These are phyloP conservation scores for Irena cyanogastra DNA, from an alignment of 2,113 vertebrate genomes.

Conservation along the genomic window DNA sequence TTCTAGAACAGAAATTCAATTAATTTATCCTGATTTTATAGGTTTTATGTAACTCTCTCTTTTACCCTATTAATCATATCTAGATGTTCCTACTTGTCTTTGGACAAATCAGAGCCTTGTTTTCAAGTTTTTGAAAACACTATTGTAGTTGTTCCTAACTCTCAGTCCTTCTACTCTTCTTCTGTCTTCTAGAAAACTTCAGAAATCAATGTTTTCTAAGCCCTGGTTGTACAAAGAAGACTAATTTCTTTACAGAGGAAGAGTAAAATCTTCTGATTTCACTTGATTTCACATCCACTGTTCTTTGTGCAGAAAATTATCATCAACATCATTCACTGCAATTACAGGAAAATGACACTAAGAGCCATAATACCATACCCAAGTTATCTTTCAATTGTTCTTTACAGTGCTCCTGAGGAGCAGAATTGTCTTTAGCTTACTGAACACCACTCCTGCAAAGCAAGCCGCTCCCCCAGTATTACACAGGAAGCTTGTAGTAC, in stretches of 20 bases:
- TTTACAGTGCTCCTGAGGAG: background rate
- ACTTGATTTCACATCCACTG: background rate
- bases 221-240: background rate
- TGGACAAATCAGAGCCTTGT: background rate
- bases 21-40: background rate
- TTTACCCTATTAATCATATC: background rate
- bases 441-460: background rate
- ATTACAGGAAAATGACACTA: background rate
- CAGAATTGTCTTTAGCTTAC: background rate
- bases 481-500: background rate
- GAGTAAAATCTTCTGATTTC: background rate
- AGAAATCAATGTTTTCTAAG: background rate
- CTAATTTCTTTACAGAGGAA: background rate
- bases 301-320: background rate
- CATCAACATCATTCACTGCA: background rate
- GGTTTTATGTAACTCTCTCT: background rate
- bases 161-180: background rate
- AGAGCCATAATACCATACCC: background rate
- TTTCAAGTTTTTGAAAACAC: background rate
- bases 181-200: background rate
- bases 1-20: background rate
- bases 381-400: background rate
- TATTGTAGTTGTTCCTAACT: background rate
- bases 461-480: fast-evolving
- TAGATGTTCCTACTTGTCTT: background rate